These are phyloP conservation scores for Lasioglossum pauxillum DNA, from an alignment of 2,888 invertebrate species.

Conservation along the genomic window DNA sequence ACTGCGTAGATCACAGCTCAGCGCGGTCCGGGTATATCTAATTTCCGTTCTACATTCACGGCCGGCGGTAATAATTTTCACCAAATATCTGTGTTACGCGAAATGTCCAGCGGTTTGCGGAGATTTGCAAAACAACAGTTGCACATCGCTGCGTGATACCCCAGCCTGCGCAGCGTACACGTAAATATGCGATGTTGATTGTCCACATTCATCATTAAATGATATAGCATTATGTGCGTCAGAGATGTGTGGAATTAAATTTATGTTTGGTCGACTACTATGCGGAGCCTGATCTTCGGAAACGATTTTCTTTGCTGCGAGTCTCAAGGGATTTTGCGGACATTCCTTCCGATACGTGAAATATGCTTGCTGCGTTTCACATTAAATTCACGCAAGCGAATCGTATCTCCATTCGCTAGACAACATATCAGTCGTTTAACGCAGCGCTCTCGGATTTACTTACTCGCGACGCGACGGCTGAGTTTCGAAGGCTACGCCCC, in stretches of 20 bases:
- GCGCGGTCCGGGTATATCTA: slow-evolving; percentile 61
- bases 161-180: slow-evolving; percentile 19
- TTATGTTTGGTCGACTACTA: slow-evolving; percentile 24
- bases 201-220: slow-evolving; percentile 50
- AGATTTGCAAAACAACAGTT: slow-evolving; percentile 69
- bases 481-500: too few species aligned
- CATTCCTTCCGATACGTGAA: neutral
- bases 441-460: too few species aligned
- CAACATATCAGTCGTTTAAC: too few species aligned
- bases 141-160: slow-evolving; percentile 28
- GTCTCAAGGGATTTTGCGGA: neutral
- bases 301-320: neutral
- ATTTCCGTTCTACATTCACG: slow-evolving; percentile 62
- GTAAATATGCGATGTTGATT: slow-evolving; percentile 55
- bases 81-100: slow-evolving; percentile 54
- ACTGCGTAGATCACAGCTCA: slow-evolving; percentile 50
- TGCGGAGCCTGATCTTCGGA: neutral
- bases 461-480: too few species aligned
- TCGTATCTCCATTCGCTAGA: too few species aligned
- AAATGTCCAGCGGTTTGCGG: slow-evolving; percentile 53
- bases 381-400: neutral
- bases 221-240: slow-evolving; percentile 28
- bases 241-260: slow-evolving; percentile 27
- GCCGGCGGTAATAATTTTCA: slow-evolving; percentile 63
- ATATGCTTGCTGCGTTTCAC: neutral